Percentiles rank a stretch among this genome's conserved stretches.
phyloP scores from a whole-genome alignment of 2,888 invertebrate species.

The Drosophila merina region DNA sequence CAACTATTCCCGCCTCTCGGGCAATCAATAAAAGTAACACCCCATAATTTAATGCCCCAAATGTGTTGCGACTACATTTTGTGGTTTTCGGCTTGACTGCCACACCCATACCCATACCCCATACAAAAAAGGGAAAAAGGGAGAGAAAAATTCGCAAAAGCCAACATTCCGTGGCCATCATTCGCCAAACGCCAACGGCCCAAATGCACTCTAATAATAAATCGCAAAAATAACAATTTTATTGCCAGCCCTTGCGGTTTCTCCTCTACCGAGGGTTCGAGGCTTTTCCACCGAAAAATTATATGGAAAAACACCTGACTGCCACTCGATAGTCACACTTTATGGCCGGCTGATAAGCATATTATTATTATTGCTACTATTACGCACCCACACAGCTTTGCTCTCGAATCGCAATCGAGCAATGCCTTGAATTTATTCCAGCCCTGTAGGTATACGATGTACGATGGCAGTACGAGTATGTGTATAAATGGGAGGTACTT shows the following conservation, averaged over 20 bases:
- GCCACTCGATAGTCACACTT: slow-evolving; percentile 62
- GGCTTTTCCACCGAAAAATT: neutral
- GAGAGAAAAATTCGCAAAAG: slow-evolving; percentile 24
- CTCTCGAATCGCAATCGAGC: neutral
- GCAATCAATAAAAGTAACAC: slow-evolving; percentile 79
- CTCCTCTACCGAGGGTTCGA: slow-evolving; percentile 23
- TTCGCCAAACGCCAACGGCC: slow-evolving; percentile 44
- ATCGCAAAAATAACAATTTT: slow-evolving; percentile 79
- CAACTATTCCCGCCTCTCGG: neutral
- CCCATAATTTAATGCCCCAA: slow-evolving; percentile 78
- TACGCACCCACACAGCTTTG: slow-evolving; percentile 46
- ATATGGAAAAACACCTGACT: slow-evolving; percentile 14
- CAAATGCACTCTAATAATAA: slow-evolving; percentile 80
- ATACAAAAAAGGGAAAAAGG: slow-evolving; percentile 8
- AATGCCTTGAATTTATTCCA: slow-evolving; percentile 38
- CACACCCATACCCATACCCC: slow-evolving; percentile 1
- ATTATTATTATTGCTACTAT: slow-evolving; percentile 72
- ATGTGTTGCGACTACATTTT: slow-evolving; percentile 73
- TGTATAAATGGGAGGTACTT: slow-evolving; percentile 6
- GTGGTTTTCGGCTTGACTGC: slow-evolving; percentile 45
- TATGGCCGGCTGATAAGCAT: slow-evolving; percentile 76
- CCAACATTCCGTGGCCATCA: slow-evolving; percentile 22
- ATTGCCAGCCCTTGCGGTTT: slow-evolving; percentile 67
- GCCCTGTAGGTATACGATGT: neutral
- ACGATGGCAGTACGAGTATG: neutral